Evolutionary conservation across 2,113 vertebrate genomes (phyloP).

Genomic region (Lota lota): DNA sequence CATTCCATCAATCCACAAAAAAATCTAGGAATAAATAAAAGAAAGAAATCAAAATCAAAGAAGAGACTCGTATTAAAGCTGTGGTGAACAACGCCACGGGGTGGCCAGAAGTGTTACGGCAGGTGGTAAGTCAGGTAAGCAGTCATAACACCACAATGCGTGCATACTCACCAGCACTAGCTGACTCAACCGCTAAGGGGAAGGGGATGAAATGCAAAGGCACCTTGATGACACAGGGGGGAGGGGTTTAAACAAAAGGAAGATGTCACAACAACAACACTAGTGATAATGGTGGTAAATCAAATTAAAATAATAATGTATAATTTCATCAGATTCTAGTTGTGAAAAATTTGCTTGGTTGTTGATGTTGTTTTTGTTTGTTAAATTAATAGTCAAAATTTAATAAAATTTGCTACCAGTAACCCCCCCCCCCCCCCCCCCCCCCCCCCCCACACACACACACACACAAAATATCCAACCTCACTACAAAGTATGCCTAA

Average conservation of each 20-base stretch:
- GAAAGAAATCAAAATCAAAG: neutral
- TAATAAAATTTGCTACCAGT: too few relatives aligned
- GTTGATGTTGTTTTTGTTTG: neutral
- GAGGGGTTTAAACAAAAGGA: constrained; percentile 63
- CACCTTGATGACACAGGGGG: constrained; percentile 68
- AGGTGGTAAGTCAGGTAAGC: constrained; percentile 36
- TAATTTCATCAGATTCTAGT: too few relatives aligned
- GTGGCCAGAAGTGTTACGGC: constrained; percentile 58
- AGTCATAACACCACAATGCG: constrained; percentile 45
- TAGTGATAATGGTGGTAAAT: constrained; percentile 54
- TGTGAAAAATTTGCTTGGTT: constrained; percentile 15
- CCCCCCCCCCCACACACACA: too few relatives aligned
- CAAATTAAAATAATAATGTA: constrained; percentile 32
- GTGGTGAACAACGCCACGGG: constrained; percentile 56
- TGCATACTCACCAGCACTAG: constrained; percentile 69
- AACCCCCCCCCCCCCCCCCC: neutral
- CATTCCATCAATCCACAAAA: neutral
- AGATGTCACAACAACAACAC: constrained; percentile 67
- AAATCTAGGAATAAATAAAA: neutral
- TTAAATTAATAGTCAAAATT: too few relatives aligned
- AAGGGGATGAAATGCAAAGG: constrained; percentile 73
- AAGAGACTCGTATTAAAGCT: neutral
- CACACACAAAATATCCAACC: neutral
- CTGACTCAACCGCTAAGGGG: constrained; percentile 69
- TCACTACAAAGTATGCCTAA: neutral